Base-by-base conservation (phyloP, 1,140 invertebrate species). In the Anastatus disparis region DNA sequence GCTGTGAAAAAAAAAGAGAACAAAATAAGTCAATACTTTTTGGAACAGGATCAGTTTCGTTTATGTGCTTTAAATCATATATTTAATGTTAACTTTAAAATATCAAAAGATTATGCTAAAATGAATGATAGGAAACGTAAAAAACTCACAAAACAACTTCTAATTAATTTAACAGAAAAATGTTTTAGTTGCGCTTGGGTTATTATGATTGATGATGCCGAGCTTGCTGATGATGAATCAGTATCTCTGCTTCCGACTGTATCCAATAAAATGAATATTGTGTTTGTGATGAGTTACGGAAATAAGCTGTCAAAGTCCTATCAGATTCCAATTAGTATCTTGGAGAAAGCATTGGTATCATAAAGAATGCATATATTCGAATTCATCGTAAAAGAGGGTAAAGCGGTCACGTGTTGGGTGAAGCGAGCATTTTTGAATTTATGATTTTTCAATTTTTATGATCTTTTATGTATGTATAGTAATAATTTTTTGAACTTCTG, bases 141-240 rank as follows among this genome's bases (percentile, higher is more conserved):
- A 74, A 26, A 78, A 79, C 7, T 81, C 24, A 72, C 87, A 2
- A 80, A 78, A 48, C 82, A 82, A 31, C 75, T 88, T n/a, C 29
- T 85, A 15, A 31, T 76, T 0, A 77, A 71, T 53, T 66, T 85
- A 27, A 67, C 81, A 58, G 75, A 69, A 29, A 74, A 62, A 9
- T 81, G 80, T 26, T 85, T 89, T 61, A 76, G 78, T 6, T 72
- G 83, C 1, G 69, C 87, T 3, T 88, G 87, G 84, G 75, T 90
- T 3, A 70, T 89, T n/a, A 83, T 87, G 0, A 82, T 90, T 7
- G 87, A 89, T 55, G 84, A 89, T 55, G 82, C 82, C 0, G 86
- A 90, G 67, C 79, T 84, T 56, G 80, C 85, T 2, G 90, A 91
- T 58, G 72, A 84, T 0, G 85, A 88, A 58, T 89, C 90, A 0